Evolutionary conservation across 2,888 invertebrate species (phyloP).

Genomic region (Lasioglossum vierecki): DNA sequence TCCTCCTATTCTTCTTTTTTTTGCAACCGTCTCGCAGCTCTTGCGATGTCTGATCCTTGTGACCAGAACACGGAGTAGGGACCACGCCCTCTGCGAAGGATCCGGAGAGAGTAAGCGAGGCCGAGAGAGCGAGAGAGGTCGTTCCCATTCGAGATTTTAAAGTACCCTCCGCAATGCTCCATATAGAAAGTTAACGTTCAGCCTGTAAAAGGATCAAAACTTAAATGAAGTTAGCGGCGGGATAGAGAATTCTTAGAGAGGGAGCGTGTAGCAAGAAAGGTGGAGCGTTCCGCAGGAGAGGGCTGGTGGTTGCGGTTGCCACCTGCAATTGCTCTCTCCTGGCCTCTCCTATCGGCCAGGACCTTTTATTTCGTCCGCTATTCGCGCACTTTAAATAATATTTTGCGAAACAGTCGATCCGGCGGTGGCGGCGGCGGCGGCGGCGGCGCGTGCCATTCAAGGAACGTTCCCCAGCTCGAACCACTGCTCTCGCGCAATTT

Average conservation of each 20-base stretch:
- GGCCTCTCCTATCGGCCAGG: not conserved
- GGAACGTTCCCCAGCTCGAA: slow-evolving; percentile 50
- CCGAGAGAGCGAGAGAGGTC: not conserved
- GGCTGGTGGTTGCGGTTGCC: slow-evolving; percentile 38
- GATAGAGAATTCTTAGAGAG: slow-evolving; percentile 60
- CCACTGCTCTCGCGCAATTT: slow-evolving; percentile 57
- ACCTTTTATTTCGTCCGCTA: slow-evolving; percentile 44
- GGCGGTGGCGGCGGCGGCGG: not conserved
- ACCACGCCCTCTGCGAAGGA: slow-evolving; percentile 55
- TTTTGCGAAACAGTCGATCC: slow-evolving; percentile 68
- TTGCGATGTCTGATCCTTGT: not conserved
- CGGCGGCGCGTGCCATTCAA: slow-evolving; percentile 17
- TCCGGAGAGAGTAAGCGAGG: not conserved
- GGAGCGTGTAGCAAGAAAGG: not conserved
- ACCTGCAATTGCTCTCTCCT: slow-evolving; percentile 41
- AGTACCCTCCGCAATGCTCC: slow-evolving; percentile 70
- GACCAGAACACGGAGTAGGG: slow-evolving; percentile 11
- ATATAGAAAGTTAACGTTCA: slow-evolving; percentile 76
- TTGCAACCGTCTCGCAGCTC: not conserved
- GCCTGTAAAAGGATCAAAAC: slow-evolving; percentile 76
- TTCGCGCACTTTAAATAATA: slow-evolving; percentile 68
- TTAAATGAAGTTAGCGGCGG: slow-evolving; percentile 79
- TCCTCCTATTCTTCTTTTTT: not conserved
- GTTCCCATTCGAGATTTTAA: slow-evolving; percentile 62
- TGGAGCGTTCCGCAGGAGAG: slow-evolving; percentile 27